These are phyloP conservation scores for Ptychodera flava DNA, from an alignment of 35 echinoderm and acorn worm species.

Conservation along the genomic window DNA sequence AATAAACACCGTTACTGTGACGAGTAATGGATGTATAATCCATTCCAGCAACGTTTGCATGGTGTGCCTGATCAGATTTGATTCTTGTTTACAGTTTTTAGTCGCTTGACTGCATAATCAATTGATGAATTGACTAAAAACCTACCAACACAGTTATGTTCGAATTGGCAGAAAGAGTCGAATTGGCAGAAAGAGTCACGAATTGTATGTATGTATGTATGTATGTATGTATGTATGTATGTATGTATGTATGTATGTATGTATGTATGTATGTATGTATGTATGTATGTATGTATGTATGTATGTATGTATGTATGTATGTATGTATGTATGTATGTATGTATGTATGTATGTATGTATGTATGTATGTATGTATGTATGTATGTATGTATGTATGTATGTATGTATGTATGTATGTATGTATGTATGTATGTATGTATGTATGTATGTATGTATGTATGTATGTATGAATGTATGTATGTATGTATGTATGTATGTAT, in stretches of 20 bases:
- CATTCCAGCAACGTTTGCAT: no score
- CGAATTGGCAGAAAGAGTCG: neutral
- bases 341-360: neutral
- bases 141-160: neutral
- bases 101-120: no score
- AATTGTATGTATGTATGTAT: neutral
- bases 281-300: neutral
- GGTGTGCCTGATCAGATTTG: no score
- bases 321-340: neutral
- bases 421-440: neutral
- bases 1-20: no score
- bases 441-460: neutral
- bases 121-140: no score
- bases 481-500: neutral
- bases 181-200: neutral
- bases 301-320: neutral
- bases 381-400: neutral
- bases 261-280: neutral
- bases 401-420: neutral
- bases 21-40: no score
- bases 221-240: neutral
- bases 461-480: neutral
- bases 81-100: no score
- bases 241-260: neutral
- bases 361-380: neutral